phyloP scores from a whole-genome alignment of 2,888 invertebrate species.

The Meliscaeva auricollis region DNA sequence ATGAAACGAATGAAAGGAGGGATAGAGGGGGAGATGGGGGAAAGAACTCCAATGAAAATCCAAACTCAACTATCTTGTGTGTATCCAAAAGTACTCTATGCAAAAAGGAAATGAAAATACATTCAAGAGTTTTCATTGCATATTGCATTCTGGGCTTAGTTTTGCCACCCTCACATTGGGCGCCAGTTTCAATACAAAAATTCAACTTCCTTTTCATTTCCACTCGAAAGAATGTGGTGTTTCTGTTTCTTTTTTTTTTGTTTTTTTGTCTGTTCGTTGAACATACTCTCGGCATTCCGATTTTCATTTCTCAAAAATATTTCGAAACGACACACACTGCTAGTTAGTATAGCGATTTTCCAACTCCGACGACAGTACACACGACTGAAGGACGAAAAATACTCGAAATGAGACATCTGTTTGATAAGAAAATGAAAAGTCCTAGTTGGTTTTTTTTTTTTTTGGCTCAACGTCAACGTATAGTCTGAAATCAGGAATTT shows the following conservation, averaged over 20 bases:
- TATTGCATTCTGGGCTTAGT: constrained; percentile 40
- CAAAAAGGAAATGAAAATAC: constrained; percentile 53
- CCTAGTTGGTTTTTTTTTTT: not conserved
- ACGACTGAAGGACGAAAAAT: constrained; percentile 3
- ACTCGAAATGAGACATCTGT: constrained; percentile 48
- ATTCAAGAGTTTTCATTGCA: constrained; percentile 50
- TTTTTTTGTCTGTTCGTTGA: too few species aligned
- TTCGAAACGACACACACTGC: constrained; percentile 23
- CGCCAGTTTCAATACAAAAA: constrained; percentile 16
- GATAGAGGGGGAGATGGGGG: not conserved
- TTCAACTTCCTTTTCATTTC: constrained; percentile 40
- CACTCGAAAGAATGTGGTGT: constrained; percentile 38
- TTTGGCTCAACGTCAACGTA: not conserved
- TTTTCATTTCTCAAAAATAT: constrained; percentile 52
- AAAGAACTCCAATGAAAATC: constrained; percentile 1
- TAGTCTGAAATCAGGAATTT: constrained; percentile 20
- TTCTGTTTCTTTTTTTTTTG: not conserved
- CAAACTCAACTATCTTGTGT: not conserved
- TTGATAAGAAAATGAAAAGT: constrained; percentile 54
- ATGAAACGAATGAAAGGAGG: not conserved
- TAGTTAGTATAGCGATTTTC: too few species aligned
- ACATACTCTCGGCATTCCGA: too few species aligned
- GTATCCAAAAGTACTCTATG: constrained; percentile 5
- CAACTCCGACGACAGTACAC: not conserved
- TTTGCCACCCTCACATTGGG: not conserved